Conservation (phyloP, 2,888 invertebrate species). For the Catocala nupta region DNA sequence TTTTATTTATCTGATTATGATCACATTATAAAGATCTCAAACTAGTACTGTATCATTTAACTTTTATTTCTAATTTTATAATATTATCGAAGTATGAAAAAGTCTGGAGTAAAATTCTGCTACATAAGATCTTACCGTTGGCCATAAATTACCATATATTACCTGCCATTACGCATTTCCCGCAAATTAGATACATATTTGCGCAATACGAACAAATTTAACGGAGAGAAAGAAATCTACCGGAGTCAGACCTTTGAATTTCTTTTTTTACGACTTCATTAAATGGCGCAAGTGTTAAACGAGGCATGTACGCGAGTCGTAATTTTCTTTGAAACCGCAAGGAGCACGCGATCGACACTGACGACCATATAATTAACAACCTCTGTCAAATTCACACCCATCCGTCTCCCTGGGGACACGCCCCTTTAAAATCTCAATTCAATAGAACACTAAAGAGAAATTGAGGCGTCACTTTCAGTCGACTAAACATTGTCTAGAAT, state of each 20-base stretch:
- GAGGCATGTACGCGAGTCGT: conserved; percentile 65
- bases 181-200: conserved; percentile 27
- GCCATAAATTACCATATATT: conserved; percentile 11
- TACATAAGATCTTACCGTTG: conserved; percentile 4
- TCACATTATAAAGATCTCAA: too few species aligned
- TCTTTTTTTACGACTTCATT: conserved; percentile 68
- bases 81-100: not conserved
- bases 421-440: conserved; percentile 63
- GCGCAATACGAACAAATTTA: conserved; percentile 28
- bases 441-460: conserved; percentile 45
- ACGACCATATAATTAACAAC: conserved; percentile 80
- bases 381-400: conserved; percentile 81
- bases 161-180: conserved; percentile 3
- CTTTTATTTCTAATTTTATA: too few species aligned
- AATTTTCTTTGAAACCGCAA: conserved; percentile 69
- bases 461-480: conserved; percentile 49
- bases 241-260: conserved; percentile 57
- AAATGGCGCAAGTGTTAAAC: conserved; percentile 70
- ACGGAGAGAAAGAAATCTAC: conserved; percentile 50
- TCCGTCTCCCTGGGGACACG: conserved; percentile 59
- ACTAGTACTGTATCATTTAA: too few species aligned
- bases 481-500: conserved; percentile 36
- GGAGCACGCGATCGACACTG: conserved; percentile 63
- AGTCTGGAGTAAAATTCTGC: not conserved
- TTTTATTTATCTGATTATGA: too few species aligned